Evolutionary conservation across 2,888 invertebrate genomes (phyloP).

Genomic region (Uloborus plumipes): DNA sequence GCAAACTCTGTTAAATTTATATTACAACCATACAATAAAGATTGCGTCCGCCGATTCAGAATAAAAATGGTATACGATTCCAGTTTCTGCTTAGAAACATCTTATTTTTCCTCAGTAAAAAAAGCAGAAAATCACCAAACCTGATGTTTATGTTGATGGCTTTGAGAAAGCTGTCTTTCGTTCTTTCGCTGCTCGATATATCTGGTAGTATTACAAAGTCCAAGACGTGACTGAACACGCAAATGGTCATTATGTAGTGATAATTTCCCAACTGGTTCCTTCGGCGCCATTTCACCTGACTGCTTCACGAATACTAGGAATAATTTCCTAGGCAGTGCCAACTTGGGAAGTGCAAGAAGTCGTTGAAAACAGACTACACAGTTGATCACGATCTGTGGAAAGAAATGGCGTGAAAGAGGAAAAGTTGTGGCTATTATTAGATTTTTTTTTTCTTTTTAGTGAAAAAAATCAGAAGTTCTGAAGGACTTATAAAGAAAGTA

Average conservation of each 20-base stretch:
- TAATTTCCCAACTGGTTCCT: conserved; percentile 36
- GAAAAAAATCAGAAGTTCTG: neutral
- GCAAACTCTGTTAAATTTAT: too few relatives aligned
- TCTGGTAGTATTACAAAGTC: conserved; percentile 56
- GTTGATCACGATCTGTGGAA: too few relatives aligned
- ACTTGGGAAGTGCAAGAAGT: too few relatives aligned
- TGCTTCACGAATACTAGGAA: neutral
- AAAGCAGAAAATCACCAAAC: conserved; percentile 12
- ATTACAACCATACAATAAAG: too few relatives aligned
- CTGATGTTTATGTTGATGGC: conserved; percentile 49
- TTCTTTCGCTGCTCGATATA: conserved; percentile 25
- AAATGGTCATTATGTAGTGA: conserved; percentile 51
- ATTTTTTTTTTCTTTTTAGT: too few relatives aligned
- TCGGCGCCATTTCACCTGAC: conserved; percentile 10
- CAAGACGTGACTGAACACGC: conserved; percentile 47
- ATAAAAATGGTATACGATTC: too few relatives aligned
- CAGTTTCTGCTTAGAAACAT: too few relatives aligned
- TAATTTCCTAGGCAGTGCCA: neutral
- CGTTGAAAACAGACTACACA: too few relatives aligned
- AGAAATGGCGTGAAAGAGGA: neutral
- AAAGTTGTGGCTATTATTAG: neutral
- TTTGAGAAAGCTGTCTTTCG: conserved; percentile 10
- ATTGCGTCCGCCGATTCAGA: too few relatives aligned
- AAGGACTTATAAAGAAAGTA: too few relatives aligned
- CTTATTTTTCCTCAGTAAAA: neutral